phyloP scores from a whole-genome alignment of 1,140 invertebrate genomes.

The Nylanderia fulva region DNA sequence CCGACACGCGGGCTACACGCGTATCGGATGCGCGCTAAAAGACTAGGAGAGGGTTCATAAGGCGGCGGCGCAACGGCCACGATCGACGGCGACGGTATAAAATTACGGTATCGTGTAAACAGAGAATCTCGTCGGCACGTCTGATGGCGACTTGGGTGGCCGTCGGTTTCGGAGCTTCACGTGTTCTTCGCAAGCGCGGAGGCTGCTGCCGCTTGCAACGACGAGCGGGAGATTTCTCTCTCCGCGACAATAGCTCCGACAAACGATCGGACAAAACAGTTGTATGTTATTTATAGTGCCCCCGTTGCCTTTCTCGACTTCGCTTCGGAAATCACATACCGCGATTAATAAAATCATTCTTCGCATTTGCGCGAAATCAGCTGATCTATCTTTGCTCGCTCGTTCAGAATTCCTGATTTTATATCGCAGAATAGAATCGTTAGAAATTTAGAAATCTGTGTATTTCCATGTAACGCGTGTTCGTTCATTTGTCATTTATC shows the following conservation, averaged over 20 bases:
- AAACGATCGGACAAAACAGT: background rate
- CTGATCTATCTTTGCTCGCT: background rate
- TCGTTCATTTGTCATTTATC: background rate
- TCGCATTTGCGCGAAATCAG: background rate
- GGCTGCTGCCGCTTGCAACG: conserved; percentile 64
- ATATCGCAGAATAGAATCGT: background rate
- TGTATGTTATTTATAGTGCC: conserved; percentile 55
- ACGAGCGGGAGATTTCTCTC: background rate
- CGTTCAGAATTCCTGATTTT: background rate
- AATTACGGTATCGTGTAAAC: conserved; percentile 85
- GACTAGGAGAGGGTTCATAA: conserved; percentile 64
- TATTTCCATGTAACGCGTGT: background rate
- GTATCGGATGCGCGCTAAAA: conserved; percentile 58
- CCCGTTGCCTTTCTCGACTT: background rate
- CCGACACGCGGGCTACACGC: conserved; percentile 28
- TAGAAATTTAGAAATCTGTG: background rate
- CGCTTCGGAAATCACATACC: background rate
- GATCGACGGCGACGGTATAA: conserved; percentile 83
- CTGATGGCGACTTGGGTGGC: conserved; percentile 83
- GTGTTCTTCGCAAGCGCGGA: conserved; percentile 78
- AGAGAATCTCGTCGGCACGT: conserved; percentile 82
- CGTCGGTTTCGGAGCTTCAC: conserved; percentile 77
- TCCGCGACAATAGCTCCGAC: conserved; percentile 37
- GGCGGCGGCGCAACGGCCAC: conserved; percentile 63
- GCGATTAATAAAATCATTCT: background rate